These are phyloP conservation scores for Spialia ferax DNA, from an alignment of 2,888 invertebrate genomes.

Conservation along the genomic window DNA sequence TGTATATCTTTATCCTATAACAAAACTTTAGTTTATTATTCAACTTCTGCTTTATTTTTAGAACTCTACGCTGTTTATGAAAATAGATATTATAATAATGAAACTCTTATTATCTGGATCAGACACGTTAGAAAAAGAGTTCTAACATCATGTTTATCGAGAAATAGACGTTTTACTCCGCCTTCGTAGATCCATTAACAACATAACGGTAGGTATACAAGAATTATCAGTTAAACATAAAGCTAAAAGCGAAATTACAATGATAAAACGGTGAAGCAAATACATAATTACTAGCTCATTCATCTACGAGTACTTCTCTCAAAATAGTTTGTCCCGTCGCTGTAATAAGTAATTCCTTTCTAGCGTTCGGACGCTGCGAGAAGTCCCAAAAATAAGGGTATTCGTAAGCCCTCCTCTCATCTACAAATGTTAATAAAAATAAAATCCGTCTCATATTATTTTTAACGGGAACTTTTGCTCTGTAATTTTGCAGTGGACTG, in stretches of 20 bases:
- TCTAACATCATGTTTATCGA: no score
- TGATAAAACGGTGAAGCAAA: not conserved
- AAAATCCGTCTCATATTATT: constrained; percentile 16
- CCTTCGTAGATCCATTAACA: no score
- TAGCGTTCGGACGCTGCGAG: not conserved
- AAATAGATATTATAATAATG: no score
- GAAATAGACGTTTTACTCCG: no score
- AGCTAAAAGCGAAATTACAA: not conserved
- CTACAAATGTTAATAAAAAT: constrained; percentile 23
- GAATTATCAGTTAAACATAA: no score
- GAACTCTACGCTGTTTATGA: no score
- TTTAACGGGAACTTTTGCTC: not conserved
- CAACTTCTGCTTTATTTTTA: no score
- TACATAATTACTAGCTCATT: constrained; percentile 8
- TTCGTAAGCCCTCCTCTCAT: not conserved
- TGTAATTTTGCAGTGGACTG: constrained; percentile 20
- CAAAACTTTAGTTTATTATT: not conserved
- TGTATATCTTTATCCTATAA: no score
- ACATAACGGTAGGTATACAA: no score
- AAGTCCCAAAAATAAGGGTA: constrained; percentile 14
- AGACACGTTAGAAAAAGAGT: no score
- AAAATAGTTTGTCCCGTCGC: constrained; percentile 4
- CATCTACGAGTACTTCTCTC: constrained; percentile 6
- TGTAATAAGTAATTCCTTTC: constrained; percentile 9
- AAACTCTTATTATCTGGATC: no score